Evolutionary conservation across 2,113 vertebrate species (phyloP).

Genomic region (Callipepla californica): DNA sequence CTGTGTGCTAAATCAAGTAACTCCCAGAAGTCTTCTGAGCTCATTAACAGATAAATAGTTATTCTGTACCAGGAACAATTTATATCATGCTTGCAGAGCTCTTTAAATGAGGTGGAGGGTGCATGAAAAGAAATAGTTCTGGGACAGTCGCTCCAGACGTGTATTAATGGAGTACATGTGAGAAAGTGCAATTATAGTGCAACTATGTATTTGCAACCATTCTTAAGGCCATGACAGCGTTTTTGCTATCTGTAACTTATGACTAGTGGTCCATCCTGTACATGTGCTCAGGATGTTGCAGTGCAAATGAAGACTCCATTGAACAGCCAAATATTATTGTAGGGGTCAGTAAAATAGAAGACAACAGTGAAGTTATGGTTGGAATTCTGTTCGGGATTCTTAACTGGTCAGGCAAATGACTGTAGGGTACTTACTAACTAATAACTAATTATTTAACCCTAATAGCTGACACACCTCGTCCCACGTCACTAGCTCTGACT

Average conservation of each 20-base stretch:
- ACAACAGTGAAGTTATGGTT: neutral
- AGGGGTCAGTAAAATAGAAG: neutral
- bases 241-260: neutral
- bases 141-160: neutral
- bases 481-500: neutral
- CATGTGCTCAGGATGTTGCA: neutral
- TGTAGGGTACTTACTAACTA: neutral
- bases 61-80: neutral
- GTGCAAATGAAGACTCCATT: no score
- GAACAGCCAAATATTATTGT: neutral
- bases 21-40: neutral
- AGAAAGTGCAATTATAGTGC: neutral
- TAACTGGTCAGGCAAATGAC: neutral
- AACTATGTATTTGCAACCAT: neutral
- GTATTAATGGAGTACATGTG: rapidly evolving
- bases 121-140: neutral
- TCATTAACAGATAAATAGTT: neutral
- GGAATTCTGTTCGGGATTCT: neutral
- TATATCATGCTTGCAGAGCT: neutral
- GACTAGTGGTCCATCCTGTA: no score
- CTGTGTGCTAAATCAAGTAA: neutral
- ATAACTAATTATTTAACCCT: neutral
- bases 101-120: neutral
- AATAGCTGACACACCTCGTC: neutral
- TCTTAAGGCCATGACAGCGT: neutral